Percentiles rank a stretch among this genome's conserved stretches.
Conservation (phyloP, 2,797 vertebrate genomes). For the Monodelphis domestica region DNA sequence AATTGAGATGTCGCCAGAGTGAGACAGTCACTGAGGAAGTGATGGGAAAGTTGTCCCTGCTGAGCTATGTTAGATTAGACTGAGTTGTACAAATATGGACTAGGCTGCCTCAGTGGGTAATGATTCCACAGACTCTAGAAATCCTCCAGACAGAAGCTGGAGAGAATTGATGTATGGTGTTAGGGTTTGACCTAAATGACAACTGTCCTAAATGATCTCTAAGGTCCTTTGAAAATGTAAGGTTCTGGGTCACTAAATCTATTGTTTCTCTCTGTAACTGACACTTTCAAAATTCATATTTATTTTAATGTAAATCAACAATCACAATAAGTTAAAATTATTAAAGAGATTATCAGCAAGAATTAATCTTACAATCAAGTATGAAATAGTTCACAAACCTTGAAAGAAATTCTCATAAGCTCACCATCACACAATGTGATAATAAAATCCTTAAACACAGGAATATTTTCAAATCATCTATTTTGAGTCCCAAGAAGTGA, state of each 20-base stretch:
- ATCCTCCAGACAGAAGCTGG: neutral
- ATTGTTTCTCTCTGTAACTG: neutral
- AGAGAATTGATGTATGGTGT: neutral
- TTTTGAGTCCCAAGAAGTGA: neutral
- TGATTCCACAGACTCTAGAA: neutral
- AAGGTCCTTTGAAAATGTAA: neutral
- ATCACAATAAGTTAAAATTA: neutral
- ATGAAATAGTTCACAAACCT: neutral
- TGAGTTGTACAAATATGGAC: neutral
- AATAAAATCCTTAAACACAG: slow-evolving; percentile 34
- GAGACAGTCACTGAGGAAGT: neutral
- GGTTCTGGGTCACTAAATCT: neutral
- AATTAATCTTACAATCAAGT: neutral
- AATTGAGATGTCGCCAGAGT: neutral
- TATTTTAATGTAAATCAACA: neutral
- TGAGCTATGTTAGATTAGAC: neutral
- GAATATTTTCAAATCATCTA: slow-evolving; percentile 7
- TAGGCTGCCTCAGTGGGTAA: neutral
- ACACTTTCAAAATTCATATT: neutral
- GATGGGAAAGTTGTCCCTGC: neutral
- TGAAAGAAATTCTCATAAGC: slow-evolving; percentile 19
- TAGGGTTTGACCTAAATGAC: neutral
- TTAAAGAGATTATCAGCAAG: neutral
- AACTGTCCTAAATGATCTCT: neutral
- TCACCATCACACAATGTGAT: slow-evolving; percentile 15